phyloP scores from a whole-genome alignment of 2,888 invertebrate species.

The Clivina fossor region DNA sequence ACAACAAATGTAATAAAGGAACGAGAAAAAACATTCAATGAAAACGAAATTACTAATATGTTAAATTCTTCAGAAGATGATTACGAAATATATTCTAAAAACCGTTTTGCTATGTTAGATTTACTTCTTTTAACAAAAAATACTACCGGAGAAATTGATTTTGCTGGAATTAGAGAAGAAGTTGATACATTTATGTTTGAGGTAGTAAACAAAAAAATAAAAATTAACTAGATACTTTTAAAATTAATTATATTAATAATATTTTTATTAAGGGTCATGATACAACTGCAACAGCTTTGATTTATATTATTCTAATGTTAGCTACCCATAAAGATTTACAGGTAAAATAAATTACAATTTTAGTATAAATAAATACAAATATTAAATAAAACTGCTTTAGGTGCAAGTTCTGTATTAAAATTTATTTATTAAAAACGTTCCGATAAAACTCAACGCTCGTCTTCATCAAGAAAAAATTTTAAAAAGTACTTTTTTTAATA shows the following conservation, averaged over 20 bases:
- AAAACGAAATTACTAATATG: slow-evolving; percentile 1
- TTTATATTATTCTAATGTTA: slow-evolving; percentile 53
- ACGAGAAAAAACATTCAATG: slow-evolving; percentile 19
- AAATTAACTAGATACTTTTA: not conserved
- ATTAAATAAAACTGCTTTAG: too few species aligned
- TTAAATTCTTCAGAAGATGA: slow-evolving; percentile 1
- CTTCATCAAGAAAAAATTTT: too few species aligned
- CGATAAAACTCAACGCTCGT: too few species aligned
- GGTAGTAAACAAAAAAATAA: slow-evolving; percentile 3
- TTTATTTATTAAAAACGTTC: too few species aligned
- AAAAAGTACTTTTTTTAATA: too few species aligned
- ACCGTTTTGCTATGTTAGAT: slow-evolving; percentile 26
- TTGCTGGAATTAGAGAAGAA: slow-evolving; percentile 27
- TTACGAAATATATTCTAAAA: slow-evolving; percentile 4
- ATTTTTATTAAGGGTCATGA: slow-evolving; percentile 58
- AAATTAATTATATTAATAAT: not conserved
- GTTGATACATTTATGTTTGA: slow-evolving; percentile 32
- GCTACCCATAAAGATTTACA: slow-evolving; percentile 56
- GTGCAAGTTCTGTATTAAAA: too few species aligned
- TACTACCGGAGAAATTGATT: slow-evolving; percentile 14
- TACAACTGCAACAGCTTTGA: slow-evolving; percentile 58
- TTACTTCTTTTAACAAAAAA: slow-evolving; percentile 15
- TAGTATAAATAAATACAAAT: too few species aligned
- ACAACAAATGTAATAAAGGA: slow-evolving; percentile 22
- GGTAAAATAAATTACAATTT: slow-evolving; percentile 43